phyloP scores from a whole-genome alignment of 2,797 vertebrate genomes.

The Microctenopoma lineatum region DNA sequence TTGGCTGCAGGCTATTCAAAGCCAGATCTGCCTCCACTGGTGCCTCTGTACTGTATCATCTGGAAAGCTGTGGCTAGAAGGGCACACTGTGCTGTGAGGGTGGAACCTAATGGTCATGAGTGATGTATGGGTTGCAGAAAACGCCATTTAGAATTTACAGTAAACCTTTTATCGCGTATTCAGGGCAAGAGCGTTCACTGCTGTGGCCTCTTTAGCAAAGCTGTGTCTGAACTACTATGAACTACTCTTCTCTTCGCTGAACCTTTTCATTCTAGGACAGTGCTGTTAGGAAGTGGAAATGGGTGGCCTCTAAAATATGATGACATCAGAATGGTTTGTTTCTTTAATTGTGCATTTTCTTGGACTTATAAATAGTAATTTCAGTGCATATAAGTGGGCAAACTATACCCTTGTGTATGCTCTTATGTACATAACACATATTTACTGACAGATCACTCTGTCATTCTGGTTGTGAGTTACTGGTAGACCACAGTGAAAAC shows the following conservation, averaged over 20 bases:
- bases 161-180: slow-evolving; percentile 81
- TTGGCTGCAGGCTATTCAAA: slow-evolving; percentile 83
- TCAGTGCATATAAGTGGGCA: slow-evolving; percentile 9
- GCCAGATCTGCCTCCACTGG: slow-evolving; percentile 79
- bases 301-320: slow-evolving; percentile 45
- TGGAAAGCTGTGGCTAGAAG: slow-evolving; percentile 78
- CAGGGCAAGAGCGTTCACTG: slow-evolving; percentile 74
- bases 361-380: slow-evolving; percentile 33
- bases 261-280: slow-evolving; percentile 54
- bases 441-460: slow-evolving; percentile 48
- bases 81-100: slow-evolving; percentile 70
- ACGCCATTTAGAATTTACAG: slow-evolving; percentile 80
- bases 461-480: slow-evolving; percentile 71
- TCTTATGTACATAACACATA: slow-evolving; percentile 16
- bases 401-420: slow-evolving; percentile 29
- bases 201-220: slow-evolving; percentile 72
- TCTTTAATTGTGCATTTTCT: slow-evolving; percentile 31
- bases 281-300: slow-evolving; percentile 37
- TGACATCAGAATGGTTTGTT: slow-evolving; percentile 31
- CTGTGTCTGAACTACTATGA: slow-evolving; percentile 66
- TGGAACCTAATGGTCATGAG: slow-evolving; percentile 80
- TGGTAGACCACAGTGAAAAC: slow-evolving; percentile 74
- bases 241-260: slow-evolving; percentile 57
- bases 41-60: slow-evolving; percentile 80
- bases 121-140: slow-evolving; percentile 83